These are phyloP conservation scores for Ascidia mentula DNA, from an alignment of 23 tunicate genomes.

Conservation along the genomic window DNA sequence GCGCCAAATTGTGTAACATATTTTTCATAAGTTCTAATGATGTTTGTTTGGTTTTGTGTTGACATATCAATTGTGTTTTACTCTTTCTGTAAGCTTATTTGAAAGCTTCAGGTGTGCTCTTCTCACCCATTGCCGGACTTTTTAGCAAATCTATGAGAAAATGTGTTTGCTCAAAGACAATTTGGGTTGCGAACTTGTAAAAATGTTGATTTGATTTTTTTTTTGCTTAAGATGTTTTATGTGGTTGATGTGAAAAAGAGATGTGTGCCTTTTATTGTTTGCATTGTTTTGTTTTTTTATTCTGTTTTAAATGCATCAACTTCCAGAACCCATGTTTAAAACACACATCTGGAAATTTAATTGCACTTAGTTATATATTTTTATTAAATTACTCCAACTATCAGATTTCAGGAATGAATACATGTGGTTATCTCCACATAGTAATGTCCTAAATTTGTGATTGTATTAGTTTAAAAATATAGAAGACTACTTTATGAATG, in stretches of 20 bases:
- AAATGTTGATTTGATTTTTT: not conserved
- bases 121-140: not conserved
- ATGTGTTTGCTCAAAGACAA: not conserved
- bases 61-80: not conserved
- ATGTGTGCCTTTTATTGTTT: constrained; percentile 9
- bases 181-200: not conserved
- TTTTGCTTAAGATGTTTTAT: not conserved
- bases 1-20: not conserved
- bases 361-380: not conserved
- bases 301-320: not conserved
- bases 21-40: not conserved
- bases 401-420: not conserved
- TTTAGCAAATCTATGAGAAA: not conserved
- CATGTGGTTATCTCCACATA: not conserved
- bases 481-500: not conserved
- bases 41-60: no score
- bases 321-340: not conserved
- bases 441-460: no score
- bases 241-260: not conserved
- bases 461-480: not conserved
- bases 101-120: not conserved
- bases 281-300: not conserved
- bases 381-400: not conserved
- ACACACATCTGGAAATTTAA: not conserved
- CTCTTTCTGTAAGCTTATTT: not conserved